Evolutionary conservation across 2,888 invertebrate genomes (phyloP).

Genomic region (Tetheella fluctuosa): DNA sequence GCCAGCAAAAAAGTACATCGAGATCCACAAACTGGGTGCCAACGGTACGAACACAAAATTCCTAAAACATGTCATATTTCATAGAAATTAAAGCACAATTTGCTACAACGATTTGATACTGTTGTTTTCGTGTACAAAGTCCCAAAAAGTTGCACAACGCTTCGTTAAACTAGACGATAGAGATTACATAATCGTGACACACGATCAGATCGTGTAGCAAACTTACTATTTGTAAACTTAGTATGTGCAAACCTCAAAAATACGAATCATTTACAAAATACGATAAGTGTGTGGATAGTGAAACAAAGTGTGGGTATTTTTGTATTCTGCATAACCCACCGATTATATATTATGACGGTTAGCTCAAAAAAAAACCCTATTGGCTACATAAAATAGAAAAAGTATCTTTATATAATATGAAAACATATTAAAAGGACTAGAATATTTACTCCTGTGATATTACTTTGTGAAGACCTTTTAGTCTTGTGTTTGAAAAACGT

Average conservation of each 20-base stretch:
- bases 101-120: slow-evolving; percentile 31
- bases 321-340: too few species aligned
- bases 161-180: slow-evolving; percentile 71
- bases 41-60: slow-evolving; percentile 23
- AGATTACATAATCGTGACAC: slow-evolving; percentile 65
- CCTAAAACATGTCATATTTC: slow-evolving; percentile 37
- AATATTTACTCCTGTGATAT: too few species aligned
- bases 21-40: slow-evolving; percentile 52
- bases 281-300: too few species aligned
- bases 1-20: slow-evolving; percentile 57
- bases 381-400: too few species aligned
- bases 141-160: slow-evolving; percentile 69
- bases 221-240: slow-evolving; percentile 26
- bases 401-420: too few species aligned
- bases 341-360: too few species aligned
- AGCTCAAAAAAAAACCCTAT: too few species aligned
- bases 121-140: slow-evolving; percentile 66
- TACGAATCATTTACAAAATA: too few species aligned
- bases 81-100: slow-evolving; percentile 40
- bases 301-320: too few species aligned
- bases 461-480: too few species aligned
- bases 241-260: neutral
- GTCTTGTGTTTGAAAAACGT: too few species aligned
- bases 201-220: slow-evolving; percentile 55
- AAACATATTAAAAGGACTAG: too few species aligned